These are phyloP conservation scores for Tautogolabrus adspersus DNA, from an alignment of 2,113 vertebrate genomes.

Conservation along the genomic window DNA sequence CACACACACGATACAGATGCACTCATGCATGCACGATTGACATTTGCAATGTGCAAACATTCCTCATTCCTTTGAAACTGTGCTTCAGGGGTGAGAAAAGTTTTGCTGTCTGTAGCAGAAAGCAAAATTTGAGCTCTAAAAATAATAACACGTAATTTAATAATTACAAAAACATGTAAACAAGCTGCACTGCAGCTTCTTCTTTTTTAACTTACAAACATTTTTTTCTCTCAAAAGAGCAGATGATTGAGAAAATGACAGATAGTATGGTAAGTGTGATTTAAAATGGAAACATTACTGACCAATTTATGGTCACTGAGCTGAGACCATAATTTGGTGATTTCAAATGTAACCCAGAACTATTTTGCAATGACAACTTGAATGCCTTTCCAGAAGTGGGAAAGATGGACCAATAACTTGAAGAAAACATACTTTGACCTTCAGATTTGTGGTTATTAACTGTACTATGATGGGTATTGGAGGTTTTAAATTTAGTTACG, in stretches of 20 bases:
- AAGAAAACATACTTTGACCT: background rate
- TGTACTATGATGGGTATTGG: constrained; percentile 10
- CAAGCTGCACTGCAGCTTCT: too few species aligned
- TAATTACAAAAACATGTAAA: background rate
- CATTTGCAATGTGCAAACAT: constrained; percentile 31
- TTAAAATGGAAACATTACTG: background rate
- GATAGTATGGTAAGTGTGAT: background rate
- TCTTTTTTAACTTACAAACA: too few species aligned
- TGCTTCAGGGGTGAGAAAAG: background rate
- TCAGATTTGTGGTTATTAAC: background rate
- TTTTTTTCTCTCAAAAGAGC: background rate
- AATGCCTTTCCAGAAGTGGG: background rate
- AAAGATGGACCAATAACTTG: background rate
- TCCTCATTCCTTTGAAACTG: constrained; percentile 13
- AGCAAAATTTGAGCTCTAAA: background rate
- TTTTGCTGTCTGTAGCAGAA: background rate
- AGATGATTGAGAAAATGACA: background rate
- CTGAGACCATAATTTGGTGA: background rate
- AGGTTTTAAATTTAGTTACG: background rate
- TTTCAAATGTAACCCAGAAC: background rate
- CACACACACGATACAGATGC: background rate
- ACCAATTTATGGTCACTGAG: background rate
- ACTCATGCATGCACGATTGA: constrained; percentile 22
- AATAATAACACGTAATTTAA: background rate
- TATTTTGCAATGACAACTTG: background rate